A percentile compares a stretch with the other conserved stretches of the same genome.
Conservation (phyloP, 2,797 vertebrate genomes). For the Caiman crocodilus region DNA sequence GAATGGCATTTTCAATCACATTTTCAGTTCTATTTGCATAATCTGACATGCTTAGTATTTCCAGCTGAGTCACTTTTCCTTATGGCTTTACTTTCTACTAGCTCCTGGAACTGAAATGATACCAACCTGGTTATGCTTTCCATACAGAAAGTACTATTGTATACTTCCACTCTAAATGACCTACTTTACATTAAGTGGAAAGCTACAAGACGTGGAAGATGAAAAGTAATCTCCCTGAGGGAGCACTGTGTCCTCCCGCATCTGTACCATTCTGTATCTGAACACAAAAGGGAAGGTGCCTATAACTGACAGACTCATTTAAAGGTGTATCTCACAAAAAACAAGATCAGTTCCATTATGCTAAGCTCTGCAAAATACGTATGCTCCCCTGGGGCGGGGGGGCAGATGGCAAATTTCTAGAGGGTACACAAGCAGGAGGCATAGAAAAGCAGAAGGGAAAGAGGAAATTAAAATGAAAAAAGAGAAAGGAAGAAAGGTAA, state of each 20-base stretch:
- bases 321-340: conserved; percentile 26
- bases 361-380: too few relatives aligned
- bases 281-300: conserved; percentile 46
- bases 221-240: conserved; percentile 4
- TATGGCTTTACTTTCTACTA: not conserved
- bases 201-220: conserved; percentile 45
- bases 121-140: conserved; percentile 17
- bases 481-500: too few relatives aligned
- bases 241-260: conserved; percentile 29
- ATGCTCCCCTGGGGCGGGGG: too few relatives aligned
- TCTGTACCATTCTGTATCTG: not conserved
- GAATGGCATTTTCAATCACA: conserved; percentile 3
- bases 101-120: conserved; percentile 21
- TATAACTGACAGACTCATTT: conserved; percentile 27
- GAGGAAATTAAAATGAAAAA: not conserved
- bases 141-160: conserved; percentile 33
- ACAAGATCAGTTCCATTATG: not conserved
- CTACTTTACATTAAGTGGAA: conserved; percentile 61
- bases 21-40: conserved; percentile 45
- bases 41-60: conserved; percentile 29
- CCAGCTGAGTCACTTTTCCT: conserved; percentile 34
- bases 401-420: too few relatives aligned
- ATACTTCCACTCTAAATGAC: conserved; percentile 33
- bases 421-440: too few relatives aligned
- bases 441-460: too few relatives aligned